phyloP scores from a whole-genome alignment of 2,113 vertebrate species.

The Chaenocephalus aceratus region DNA sequence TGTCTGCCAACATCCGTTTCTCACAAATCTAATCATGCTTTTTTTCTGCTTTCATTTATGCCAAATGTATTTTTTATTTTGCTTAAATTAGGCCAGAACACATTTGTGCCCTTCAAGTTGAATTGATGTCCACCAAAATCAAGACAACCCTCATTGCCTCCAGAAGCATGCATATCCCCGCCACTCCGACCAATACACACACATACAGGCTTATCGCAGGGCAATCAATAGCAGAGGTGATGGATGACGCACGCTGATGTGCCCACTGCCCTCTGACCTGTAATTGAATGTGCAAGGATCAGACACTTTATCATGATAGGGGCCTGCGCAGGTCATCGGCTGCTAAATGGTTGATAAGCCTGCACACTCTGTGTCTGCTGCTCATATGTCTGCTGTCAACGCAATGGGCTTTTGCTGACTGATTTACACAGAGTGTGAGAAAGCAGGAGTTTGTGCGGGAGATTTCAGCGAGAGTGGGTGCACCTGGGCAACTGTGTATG shows the following conservation, averaged over 20 bases:
- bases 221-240: constrained; percentile 70
- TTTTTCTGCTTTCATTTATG: constrained; percentile 33
- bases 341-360: constrained; percentile 80
- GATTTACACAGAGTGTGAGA: constrained; percentile 53
- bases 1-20: not conserved
- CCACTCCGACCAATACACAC: constrained; percentile 1
- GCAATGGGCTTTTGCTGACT: constrained; percentile 52
- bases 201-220: constrained; percentile 26
- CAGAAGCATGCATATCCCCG: constrained; percentile 3
- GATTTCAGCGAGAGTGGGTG: constrained; percentile 10
- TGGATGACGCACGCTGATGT: constrained; percentile 69
- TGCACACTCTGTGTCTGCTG: constrained; percentile 38
- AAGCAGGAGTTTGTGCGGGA: constrained; percentile 42
- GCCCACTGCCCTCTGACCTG: constrained; percentile 71
- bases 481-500: constrained; percentile 8
- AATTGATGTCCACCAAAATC: constrained; percentile 46
- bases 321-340: constrained; percentile 71
- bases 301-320: constrained; percentile 74
- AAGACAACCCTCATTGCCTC: constrained; percentile 10
- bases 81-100: constrained; percentile 22
- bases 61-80: constrained; percentile 18
- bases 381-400: constrained; percentile 74
- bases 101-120: constrained; percentile 53
- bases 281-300: constrained; percentile 73
- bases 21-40: constrained; percentile 20